Base-by-base conservation (phyloP, 2,888 invertebrate genomes). In the Dolichopus griseipennis region DNA sequence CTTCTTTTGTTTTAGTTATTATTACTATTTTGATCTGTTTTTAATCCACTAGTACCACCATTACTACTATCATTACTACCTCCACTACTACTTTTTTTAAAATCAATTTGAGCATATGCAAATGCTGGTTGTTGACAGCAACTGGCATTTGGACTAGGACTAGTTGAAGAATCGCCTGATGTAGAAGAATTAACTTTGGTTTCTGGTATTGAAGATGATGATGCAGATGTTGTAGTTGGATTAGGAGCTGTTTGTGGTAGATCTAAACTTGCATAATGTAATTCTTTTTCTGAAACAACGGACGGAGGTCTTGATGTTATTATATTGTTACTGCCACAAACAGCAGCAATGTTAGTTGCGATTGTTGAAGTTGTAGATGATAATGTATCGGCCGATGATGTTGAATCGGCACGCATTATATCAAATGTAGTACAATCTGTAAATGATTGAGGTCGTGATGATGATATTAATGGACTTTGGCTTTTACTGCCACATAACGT, bases 61-160 rank as follows among this genome's bases (percentile, higher is more conserved):
- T 52, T 52, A 18, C 15, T 52, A 52, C 52, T 52, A 52, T 52
- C 52, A 18, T 9, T 52, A 52, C 52, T 52, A n/a, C 52, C 52
- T 18, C 52, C 52, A 52, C 52, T 52, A n/a, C n/a, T 52, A 34
- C 64, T 64, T 64, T 64, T 33, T 43, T 86, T 83, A 81, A 92
- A 92, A 84, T 92, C 92, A 71, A 92, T 92, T 83, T 91, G 88
- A 71, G 92, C 91, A 81, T 92, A 92, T 62, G 85, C 85, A 75
- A 89, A 86, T 69, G 82, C 81, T 64, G 84, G 76, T 70, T 78
- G 75, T 66, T 76, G 72, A 65, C 71, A 70, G 75, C 66, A 75
- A 68, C 73, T 76, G 69, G 76, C 75, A 72, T 74, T 75, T 68
- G 75, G 74, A 68, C 72, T 75, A 66, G 77, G 76, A 69, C 76